Conservation (phyloP, 2,888 invertebrate genomes). For the Aporophyla nigra region DNA sequence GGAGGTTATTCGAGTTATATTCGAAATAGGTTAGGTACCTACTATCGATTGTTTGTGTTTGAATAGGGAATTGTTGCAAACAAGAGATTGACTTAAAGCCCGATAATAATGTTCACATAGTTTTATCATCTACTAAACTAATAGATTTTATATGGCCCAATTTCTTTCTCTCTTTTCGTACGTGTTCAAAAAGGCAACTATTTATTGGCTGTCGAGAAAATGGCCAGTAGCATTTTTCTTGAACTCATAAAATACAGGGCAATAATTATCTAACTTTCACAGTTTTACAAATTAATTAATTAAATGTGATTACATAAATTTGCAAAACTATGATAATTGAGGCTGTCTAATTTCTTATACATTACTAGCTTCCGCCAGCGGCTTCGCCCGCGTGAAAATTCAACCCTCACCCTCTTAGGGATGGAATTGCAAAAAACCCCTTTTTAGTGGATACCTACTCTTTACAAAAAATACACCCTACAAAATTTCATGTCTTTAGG, state of each 20-base stretch:
- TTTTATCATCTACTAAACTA: not conserved
- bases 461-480: no score
- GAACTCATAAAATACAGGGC: not conserved
- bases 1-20: conserved; percentile 27
- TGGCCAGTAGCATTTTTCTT: not conserved
- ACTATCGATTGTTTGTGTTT: conserved; percentile 11
- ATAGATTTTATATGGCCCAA: not conserved
- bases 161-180: not conserved
- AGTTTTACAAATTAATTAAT: not conserved
- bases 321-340: no score
- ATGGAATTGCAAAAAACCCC: no score
- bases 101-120: not conserved
- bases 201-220: not conserved
- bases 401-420: no score
- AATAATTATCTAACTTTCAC: not conserved
- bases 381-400: no score
- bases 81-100: not conserved
- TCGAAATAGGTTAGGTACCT: conserved; percentile 12
- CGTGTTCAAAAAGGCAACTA: not conserved
- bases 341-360: no score
- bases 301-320: no score
- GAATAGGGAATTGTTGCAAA: not conserved
- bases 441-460: no score
- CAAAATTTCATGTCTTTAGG: no score
- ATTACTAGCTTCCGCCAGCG: no score